Conservation (phyloP, 2,888 invertebrate genomes). For the Isoperla grammatica region DNA sequence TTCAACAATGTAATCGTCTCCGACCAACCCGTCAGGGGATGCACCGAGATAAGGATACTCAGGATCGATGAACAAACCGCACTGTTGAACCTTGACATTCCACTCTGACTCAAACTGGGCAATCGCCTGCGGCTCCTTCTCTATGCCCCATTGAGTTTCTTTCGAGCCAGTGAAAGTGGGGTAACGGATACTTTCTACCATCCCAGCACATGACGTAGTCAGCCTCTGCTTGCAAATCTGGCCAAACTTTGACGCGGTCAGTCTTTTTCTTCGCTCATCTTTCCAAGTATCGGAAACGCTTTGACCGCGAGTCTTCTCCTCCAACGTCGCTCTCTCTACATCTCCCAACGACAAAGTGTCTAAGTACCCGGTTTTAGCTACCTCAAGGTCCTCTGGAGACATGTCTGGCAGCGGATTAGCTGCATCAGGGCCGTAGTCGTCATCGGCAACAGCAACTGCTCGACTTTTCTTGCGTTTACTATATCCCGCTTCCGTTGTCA, state of each 20-base stretch:
- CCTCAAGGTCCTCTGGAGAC: background rate
- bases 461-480: background rate
- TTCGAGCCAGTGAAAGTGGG: constrained; percentile 22
- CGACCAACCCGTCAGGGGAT: constrained; percentile 32
- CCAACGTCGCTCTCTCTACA: background rate
- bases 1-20: constrained; percentile 31
- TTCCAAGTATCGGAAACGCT: constrained; percentile 11
- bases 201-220: constrained; percentile 21
- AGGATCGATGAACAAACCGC: constrained; percentile 35
- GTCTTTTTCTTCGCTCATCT: constrained; percentile 17
- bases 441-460: background rate
- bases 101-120: constrained; percentile 22
- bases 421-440: background rate
- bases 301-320: background rate
- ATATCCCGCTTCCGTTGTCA: background rate
- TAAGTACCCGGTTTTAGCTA: background rate
- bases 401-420: background rate
- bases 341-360: background rate
- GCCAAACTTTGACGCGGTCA: constrained; percentile 30
- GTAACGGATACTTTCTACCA: constrained; percentile 28
- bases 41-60: constrained; percentile 29
- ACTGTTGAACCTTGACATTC: constrained; percentile 26
- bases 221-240: constrained; percentile 17
- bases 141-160: constrained; percentile 27
- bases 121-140: constrained; percentile 27